Conservation (phyloP, 2,797 vertebrate genomes). For the Tympanoctomys barrerae region DNA sequence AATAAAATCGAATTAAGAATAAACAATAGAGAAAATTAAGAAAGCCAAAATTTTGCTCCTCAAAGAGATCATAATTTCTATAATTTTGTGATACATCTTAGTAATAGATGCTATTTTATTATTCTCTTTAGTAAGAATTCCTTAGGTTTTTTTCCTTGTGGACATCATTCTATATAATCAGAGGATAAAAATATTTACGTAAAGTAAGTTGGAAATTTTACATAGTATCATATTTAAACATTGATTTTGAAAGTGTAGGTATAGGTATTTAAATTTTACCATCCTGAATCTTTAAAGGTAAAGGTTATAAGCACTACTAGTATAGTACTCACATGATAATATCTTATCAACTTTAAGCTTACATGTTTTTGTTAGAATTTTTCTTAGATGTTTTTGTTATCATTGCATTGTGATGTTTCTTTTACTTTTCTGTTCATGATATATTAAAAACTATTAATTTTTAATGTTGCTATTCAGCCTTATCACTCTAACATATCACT, state of each 20-base stretch:
- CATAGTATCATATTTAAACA: neutral
- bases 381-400: neutral
- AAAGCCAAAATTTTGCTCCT: neutral
- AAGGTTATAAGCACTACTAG: neutral
- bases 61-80: neutral
- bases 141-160: neutral
- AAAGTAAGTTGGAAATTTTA: neutral
- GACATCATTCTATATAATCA: neutral
- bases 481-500: neutral
- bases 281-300: neutral
- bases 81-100: neutral
- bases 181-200: neutral
- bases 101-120: neutral
- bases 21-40: neutral
- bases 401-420: neutral
- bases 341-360: neutral
- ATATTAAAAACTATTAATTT: neutral
- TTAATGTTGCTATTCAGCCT: neutral
- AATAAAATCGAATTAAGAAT: neutral
- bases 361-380: neutral
- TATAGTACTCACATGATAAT: neutral
- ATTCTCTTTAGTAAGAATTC: neutral
- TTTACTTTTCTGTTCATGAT: neutral
- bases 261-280: neutral
- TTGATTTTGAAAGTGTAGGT: neutral